These are phyloP conservation scores for Vanessa atalanta DNA, from an alignment of 1,140 invertebrate species.

Conservation along the genomic window DNA sequence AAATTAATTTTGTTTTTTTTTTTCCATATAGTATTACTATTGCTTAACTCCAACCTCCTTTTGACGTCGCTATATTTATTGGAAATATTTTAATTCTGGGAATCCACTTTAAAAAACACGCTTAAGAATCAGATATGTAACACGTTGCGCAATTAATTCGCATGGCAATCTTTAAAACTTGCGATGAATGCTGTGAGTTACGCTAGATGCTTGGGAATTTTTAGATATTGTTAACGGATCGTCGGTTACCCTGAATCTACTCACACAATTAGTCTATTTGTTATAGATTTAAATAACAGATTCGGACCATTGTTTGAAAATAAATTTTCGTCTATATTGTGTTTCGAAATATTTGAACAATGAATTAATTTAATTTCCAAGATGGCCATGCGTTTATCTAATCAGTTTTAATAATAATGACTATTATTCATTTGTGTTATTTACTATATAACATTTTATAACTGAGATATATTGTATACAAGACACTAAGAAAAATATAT, in stretches of 20 bases:
- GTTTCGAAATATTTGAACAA: slow-evolving; percentile 1
- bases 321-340: too few relatives aligned
- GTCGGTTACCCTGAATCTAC: neutral
- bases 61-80: too few relatives aligned
- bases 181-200: neutral
- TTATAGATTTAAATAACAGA: neutral
- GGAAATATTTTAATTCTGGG: too few relatives aligned
- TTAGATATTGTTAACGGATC: neutral
- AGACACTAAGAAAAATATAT: too few relatives aligned
- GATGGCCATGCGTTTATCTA: neutral
- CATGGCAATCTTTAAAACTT: neutral
- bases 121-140: neutral
- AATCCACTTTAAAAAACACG: neutral
- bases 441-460: too few relatives aligned
- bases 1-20: too few relatives aligned
- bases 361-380: neutral
- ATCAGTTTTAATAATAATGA: neutral
- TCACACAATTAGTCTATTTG: neutral
- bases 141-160: neutral
- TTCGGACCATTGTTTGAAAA: neutral
- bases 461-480: too few relatives aligned
- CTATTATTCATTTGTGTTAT: neutral
- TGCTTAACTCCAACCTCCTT: too few relatives aligned
- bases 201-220: slow-evolving; percentile 1
- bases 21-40: too few relatives aligned